phyloP scores from a whole-genome alignment of 2,888 invertebrate species.

The Drosophila subquinaria region DNA sequence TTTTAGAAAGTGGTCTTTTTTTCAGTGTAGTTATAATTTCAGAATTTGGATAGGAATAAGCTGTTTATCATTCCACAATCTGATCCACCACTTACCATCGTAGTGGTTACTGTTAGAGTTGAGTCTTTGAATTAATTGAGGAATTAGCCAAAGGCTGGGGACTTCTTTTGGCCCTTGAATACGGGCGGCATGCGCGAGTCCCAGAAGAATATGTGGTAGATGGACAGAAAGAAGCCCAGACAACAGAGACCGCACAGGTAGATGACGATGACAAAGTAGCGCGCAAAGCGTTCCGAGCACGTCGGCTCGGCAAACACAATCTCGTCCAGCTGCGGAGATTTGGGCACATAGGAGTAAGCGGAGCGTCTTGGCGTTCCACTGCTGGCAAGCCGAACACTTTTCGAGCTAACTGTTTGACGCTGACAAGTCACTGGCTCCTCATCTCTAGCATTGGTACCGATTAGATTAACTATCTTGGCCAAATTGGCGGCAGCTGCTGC shows the following conservation, averaged over 20 bases:
- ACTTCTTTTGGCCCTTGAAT: constrained; percentile 81
- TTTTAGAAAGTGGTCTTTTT: too few species aligned
- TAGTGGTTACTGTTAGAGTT: neutral
- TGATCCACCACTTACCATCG: constrained; percentile 14
- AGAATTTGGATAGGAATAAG: neutral
- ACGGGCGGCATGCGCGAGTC: constrained; percentile 85
- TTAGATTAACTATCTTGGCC: constrained; percentile 75
- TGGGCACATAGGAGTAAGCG: constrained; percentile 66
- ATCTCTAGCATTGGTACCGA: constrained; percentile 68
- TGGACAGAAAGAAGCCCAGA: constrained; percentile 83
- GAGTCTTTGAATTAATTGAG: neutral
- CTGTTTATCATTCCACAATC: neutral
- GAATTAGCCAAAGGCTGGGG: constrained; percentile 63
- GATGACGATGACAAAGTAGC: constrained; percentile 81
- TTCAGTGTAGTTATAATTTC: too few species aligned
- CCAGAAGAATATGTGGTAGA: constrained; percentile 85
- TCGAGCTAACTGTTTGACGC: constrained; percentile 1
- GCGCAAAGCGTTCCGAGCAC: constrained; percentile 80
- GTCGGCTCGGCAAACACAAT: constrained; percentile 73
- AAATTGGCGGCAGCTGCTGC: constrained; percentile 57
- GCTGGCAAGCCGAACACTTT: constrained; percentile 64
- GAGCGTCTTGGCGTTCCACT: constrained; percentile 57
- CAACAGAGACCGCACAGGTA: constrained; percentile 84
- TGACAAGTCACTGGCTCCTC: neutral
- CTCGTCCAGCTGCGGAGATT: constrained; percentile 75